A percentile compares a stretch with the other conserved stretches of the same genome.
phyloP scores from a whole-genome alignment of 2,888 invertebrate genomes.

The Entomobrya proxima region DNA sequence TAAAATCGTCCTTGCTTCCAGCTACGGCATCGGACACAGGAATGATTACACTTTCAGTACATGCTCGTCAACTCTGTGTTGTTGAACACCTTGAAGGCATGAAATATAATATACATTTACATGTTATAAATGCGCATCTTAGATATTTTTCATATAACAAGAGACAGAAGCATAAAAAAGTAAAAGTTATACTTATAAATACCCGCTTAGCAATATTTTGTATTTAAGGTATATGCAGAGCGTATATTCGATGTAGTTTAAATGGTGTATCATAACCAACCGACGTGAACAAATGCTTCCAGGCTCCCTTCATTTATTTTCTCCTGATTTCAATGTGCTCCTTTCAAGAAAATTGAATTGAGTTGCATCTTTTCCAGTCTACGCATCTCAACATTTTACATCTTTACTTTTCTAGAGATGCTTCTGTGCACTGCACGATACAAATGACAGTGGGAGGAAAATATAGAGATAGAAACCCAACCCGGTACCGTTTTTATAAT shows the following conservation, averaged over 20 bases:
- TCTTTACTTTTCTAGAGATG: neutral
- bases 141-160: conserved; percentile 21
- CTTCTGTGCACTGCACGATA: neutral
- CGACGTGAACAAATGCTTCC: conserved; percentile 47
- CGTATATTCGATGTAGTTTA: neutral
- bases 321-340: conserved; percentile 45
- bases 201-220: neutral
- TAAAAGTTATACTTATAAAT: neutral
- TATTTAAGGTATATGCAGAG: neutral
- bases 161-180: neutral
- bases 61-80: neutral
- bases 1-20: conserved; percentile 57
- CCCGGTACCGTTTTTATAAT: conserved; percentile 10
- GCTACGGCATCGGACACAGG: conserved; percentile 14
- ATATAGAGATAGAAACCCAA: conserved; percentile 13
- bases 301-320: conserved; percentile 60
- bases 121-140: neutral
- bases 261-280: conserved; percentile 25
- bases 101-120: no score
- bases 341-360: conserved; percentile 41
- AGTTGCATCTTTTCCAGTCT: neutral
- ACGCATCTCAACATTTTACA: conserved; percentile 19
- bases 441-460: conserved; percentile 27
- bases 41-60: neutral
- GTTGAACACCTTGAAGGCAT: conserved; percentile 46